Conservation (phyloP, 2,797 vertebrate genomes). For the Miichthys miiuy region DNA sequence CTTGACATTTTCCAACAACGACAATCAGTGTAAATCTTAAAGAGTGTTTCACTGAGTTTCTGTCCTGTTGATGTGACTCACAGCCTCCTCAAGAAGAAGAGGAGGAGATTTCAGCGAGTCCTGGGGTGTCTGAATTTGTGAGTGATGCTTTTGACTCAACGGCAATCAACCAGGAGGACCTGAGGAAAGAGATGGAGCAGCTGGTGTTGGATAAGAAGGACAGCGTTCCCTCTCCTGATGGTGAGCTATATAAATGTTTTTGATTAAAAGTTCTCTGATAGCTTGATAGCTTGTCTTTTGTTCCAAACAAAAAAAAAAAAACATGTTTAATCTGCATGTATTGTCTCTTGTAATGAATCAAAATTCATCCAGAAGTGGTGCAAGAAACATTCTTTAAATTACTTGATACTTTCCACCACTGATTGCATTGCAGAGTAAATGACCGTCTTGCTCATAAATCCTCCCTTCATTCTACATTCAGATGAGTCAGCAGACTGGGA, state of each 20-base stretch:
- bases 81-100: conserved; percentile 86
- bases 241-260: conserved; percentile 69
- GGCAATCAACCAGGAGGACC: conserved; percentile 92
- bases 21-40: accelerated
- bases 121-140: conserved; percentile 96
- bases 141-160: conserved; percentile 95
- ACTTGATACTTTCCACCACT: no score
- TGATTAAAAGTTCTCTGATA: no score
- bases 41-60: background rate
- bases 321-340: no score
- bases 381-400: no score
- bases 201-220: conserved; percentile 95
- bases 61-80: background rate
- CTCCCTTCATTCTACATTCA: background rate
- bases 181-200: conserved; percentile 98
- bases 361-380: no score
- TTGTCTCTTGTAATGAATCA: no score
- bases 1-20: background rate
- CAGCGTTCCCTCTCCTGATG: conserved; percentile 83
- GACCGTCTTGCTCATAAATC: background rate
- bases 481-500: conserved; percentile 93
- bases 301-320: no score
- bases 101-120: conserved; percentile 96
- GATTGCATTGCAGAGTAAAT: background rate
- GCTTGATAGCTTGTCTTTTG: no score